A percentile compares a stretch with the other conserved stretches of the same genome.
Conservation (phyloP, 2,797 vertebrate species). For the Leucoraja ocellata region DNA sequence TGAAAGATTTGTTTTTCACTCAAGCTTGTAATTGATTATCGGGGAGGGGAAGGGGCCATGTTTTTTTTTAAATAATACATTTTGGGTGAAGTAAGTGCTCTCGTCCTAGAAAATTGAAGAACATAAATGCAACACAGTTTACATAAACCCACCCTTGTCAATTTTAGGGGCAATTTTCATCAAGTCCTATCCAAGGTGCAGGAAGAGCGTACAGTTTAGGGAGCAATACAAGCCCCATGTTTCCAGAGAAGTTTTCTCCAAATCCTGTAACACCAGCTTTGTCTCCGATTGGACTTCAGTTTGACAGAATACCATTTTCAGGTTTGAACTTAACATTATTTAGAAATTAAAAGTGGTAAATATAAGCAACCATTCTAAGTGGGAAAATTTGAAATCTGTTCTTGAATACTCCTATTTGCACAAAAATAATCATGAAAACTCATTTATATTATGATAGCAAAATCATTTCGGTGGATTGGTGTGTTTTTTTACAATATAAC, state of each 20-base stretch:
- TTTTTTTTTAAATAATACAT: background rate
- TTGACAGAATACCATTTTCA: slow-evolving; percentile 67
- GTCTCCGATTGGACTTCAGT: slow-evolving; percentile 73
- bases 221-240: slow-evolving; percentile 71
- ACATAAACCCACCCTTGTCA: slow-evolving; percentile 15
- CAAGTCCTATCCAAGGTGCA: slow-evolving; percentile 82
- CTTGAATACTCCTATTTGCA: background rate
- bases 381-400: background rate
- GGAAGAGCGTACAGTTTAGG: slow-evolving; percentile 78
- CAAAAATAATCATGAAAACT: background rate
- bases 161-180: slow-evolving; percentile 84
- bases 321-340: slow-evolving; percentile 57
- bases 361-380: background rate
- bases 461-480: background rate
- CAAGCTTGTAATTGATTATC: background rate
- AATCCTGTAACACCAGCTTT: slow-evolving; percentile 68
- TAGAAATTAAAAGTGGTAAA: background rate
- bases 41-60: background rate
- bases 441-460: background rate
- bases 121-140: slow-evolving; percentile 20
- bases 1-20: background rate
- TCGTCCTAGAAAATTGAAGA: background rate
- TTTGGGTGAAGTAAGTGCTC: background rate
- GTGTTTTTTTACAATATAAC: background rate
- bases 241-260: slow-evolving; percentile 65